Conservation (phyloP, 2,888 invertebrate genomes). For the Callinectes sapidus region DNA sequence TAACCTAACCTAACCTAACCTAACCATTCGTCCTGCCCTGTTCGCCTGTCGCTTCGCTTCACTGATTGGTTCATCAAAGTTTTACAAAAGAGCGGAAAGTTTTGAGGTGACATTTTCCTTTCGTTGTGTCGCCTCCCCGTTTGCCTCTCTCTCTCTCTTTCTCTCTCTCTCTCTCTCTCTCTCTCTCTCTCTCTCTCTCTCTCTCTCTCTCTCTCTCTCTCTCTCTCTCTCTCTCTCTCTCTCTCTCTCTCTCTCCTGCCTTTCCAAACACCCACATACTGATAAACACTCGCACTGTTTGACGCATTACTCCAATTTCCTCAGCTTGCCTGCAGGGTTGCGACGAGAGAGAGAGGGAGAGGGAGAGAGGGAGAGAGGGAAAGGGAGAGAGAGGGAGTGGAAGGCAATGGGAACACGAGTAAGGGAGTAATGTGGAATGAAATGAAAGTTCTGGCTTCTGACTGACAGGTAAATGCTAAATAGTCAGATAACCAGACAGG, state of each 20-base stretch:
- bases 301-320: slow-evolving; percentile 37
- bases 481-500: no score
- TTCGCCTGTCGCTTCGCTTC: neutral
- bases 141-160: neutral
- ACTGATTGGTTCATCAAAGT: slow-evolving; percentile 33
- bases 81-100: neutral
- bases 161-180: no score
- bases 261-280: neutral
- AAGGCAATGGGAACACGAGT: neutral
- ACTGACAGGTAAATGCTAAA: no score
- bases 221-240: neutral
- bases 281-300: slow-evolving; percentile 19
- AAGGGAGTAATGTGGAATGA: neutral
- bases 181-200: no score
- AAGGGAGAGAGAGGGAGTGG: neutral
- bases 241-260: neutral
- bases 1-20: neutral
- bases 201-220: neutral
- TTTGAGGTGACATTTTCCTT: slow-evolving; percentile 8
- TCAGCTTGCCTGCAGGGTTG: slow-evolving; percentile 32
- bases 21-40: neutral
- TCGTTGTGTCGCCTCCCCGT: neutral
- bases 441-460: neutral
- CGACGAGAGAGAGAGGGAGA: neutral
- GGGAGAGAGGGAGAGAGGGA: neutral